Conservation (phyloP, 2,888 invertebrate species). For the Bellardia pandia region DNA sequence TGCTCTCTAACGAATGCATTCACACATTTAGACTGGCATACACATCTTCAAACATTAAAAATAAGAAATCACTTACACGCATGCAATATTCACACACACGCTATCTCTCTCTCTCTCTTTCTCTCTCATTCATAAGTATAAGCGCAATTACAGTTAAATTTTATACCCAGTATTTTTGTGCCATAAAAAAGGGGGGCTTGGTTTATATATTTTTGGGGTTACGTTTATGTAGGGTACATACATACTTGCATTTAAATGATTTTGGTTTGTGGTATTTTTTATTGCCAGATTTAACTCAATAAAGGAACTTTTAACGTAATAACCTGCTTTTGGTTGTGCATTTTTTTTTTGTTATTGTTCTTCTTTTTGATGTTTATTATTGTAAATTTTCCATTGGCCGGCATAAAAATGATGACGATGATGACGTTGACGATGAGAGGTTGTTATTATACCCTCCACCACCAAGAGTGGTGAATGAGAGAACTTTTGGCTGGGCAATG, state of each 20-base stretch:
- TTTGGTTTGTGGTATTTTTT: not conserved
- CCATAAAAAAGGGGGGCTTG: conserved; percentile 33
- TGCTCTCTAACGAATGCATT: not conserved
- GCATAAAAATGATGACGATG: conserved; percentile 2
- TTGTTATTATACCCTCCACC: too few relatives aligned
- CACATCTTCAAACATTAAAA: not conserved
- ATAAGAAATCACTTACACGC: not conserved
- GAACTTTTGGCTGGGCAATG: too few relatives aligned
- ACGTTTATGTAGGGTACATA: not conserved
- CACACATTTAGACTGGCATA: not conserved
- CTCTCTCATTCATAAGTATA: not conserved
- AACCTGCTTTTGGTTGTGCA: conserved; percentile 24
- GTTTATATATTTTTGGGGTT: conserved; percentile 16
- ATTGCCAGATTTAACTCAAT: not conserved
- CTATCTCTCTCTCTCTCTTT: not conserved
- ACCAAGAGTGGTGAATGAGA: too few relatives aligned
- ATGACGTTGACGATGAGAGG: not conserved
- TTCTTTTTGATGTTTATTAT: conserved; percentile 21
- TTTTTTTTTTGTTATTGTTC: not conserved
- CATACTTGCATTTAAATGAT: not conserved
- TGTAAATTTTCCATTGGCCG: conserved; percentile 51
- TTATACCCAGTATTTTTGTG: conserved; percentile 16
- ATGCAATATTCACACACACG: not conserved
- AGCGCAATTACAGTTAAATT: conserved; percentile 31
- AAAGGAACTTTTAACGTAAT: conserved; percentile 7